phyloP scores from a whole-genome alignment of 64 coral and sea anemone species.

The Acropora tenuis region DNA sequence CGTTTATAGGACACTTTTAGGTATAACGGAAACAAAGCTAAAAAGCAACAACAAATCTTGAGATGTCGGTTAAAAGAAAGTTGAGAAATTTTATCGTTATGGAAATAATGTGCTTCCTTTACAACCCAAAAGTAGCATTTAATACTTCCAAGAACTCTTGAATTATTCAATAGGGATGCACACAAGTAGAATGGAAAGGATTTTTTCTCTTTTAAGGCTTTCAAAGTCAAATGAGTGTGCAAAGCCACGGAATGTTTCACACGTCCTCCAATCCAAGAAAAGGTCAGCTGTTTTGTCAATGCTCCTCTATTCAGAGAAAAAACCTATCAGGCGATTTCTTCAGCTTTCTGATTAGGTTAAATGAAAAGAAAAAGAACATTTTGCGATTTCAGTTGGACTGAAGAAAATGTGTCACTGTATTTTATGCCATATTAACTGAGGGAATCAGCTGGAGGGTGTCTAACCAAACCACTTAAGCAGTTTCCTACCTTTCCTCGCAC shows the following conservation, averaged over 20 bases:
- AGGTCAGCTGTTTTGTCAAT: background rate
- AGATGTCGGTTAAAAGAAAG: background rate
- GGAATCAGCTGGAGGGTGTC: background rate
- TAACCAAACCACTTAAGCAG: background rate
- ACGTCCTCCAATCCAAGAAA: background rate
- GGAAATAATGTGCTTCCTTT: background rate
- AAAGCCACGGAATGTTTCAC: background rate
- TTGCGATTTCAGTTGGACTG: too few species aligned
- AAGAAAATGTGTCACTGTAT: background rate
- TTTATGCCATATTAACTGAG: background rate
- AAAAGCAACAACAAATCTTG: background rate
- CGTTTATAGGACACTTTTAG: background rate
- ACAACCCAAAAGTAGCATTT: too few species aligned
- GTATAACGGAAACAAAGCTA: background rate
- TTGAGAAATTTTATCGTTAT: background rate
- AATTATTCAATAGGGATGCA: too few species aligned
- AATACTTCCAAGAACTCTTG: too few species aligned
- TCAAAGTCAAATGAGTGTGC: background rate
- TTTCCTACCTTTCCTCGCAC: constrained; percentile 7
- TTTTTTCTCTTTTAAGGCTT: background rate
- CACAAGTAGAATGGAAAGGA: too few species aligned
- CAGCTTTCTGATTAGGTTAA: too few species aligned
- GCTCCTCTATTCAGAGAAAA: too few species aligned
- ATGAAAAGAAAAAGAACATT: too few species aligned
- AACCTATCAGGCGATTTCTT: too few species aligned